Evolutionary conservation across 1,140 invertebrate species (phyloP).

Genomic region (Paralvinella palmiformis): DNA sequence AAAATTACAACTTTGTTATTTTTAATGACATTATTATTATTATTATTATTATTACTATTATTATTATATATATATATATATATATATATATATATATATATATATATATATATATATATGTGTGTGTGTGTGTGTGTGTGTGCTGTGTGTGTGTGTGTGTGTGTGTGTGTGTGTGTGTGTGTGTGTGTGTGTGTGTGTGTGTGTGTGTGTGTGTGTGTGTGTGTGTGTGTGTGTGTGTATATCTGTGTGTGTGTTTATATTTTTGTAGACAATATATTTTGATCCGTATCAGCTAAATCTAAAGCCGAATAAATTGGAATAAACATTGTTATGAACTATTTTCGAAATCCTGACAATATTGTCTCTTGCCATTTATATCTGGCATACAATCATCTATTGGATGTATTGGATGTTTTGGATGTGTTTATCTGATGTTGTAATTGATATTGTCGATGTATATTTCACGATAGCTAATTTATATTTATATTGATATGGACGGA

Average conservation of each 20-base stretch:
- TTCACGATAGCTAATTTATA: too few species aligned
- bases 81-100: constrained; percentile 4
- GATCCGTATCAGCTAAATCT: too few species aligned
- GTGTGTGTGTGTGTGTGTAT: constrained; percentile 8
- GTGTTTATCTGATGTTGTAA: too few species aligned
- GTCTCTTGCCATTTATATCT: not conserved
- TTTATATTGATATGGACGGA: too few species aligned
- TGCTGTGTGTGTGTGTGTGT: constrained; percentile 13
- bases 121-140: constrained; percentile 16
- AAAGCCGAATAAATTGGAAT: too few species aligned
- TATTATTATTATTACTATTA: not conserved
- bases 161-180: constrained; percentile 15
- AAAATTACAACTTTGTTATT: too few species aligned
- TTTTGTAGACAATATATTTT: not conserved
- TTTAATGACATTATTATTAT: too few species aligned
- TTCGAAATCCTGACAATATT: too few species aligned
- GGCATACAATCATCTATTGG: not conserved
- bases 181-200: constrained; percentile 12
- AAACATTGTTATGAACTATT: too few species aligned
- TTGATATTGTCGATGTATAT: too few species aligned
- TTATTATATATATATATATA: not conserved
- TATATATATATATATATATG: constrained; percentile 9
- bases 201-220: constrained; percentile 8
- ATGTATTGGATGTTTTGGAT: not conserved
- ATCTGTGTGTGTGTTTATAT: constrained; percentile 11